Conservation (phyloP, 2,888 invertebrate species). For the Ferrisia virgata region DNA sequence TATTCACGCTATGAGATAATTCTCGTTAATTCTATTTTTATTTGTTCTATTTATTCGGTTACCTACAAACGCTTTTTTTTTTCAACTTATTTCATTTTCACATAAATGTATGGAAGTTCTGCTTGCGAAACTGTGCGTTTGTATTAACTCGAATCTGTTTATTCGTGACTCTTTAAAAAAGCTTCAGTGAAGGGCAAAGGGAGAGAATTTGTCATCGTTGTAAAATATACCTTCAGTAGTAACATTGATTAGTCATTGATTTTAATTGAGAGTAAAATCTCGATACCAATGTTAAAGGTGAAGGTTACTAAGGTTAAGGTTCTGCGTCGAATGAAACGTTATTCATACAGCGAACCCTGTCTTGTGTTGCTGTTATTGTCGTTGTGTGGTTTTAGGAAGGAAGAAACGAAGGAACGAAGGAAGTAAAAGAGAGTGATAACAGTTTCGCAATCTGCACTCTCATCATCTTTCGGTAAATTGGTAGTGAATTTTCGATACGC, state of each 20-base stretch:
- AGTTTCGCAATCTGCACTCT: background rate
- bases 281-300: background rate
- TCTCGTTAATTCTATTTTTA: constrained; percentile 13
- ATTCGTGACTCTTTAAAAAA: no score
- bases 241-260: constrained; percentile 5
- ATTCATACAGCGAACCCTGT: background rate
- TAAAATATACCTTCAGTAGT: background rate
- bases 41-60: constrained; percentile 35
- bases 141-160: no score
- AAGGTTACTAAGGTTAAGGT: constrained; percentile 13
- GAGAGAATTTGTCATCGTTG: background rate
- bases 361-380: background rate
- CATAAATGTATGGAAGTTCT: background rate
- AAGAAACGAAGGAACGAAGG: no score
- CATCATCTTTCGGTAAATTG: background rate
- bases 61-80: no score
- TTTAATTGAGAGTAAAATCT: constrained; percentile 1
- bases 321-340: background rate
- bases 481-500: background rate
- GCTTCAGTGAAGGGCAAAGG: background rate
- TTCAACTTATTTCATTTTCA: background rate
- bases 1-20: constrained; percentile 40
- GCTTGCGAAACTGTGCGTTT: background rate
- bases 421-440: background rate
- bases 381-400: background rate